Conservation (phyloP, 2,797 vertebrate genomes). For the Catostomus latipinnis region DNA sequence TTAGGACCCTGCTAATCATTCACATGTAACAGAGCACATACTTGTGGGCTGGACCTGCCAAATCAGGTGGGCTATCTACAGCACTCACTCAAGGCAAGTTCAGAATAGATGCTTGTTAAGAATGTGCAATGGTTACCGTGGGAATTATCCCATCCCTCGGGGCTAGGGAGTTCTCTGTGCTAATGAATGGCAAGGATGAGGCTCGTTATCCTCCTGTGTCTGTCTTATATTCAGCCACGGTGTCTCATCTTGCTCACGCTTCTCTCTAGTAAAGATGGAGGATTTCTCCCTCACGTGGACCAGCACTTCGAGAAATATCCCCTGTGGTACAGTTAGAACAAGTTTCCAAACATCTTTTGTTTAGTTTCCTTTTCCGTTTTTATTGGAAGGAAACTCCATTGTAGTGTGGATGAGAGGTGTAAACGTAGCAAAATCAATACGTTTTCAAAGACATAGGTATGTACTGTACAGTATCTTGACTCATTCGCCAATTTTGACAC, state of each 20-base stretch:
- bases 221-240: constrained; percentile 67
- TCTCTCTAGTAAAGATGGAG: constrained; percentile 54
- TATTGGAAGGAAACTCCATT: too few relatives aligned
- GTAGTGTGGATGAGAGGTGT: too few relatives aligned
- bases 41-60: constrained; percentile 70
- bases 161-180: constrained; percentile 73
- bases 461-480: too few relatives aligned
- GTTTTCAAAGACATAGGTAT: too few relatives aligned
- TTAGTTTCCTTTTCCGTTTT: too few relatives aligned
- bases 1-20: constrained; percentile 67
- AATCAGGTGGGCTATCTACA: constrained; percentile 70
- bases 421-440: too few relatives aligned
- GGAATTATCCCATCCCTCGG: constrained; percentile 71
- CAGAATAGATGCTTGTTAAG: constrained; percentile 77
- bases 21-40: constrained; percentile 67
- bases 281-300: constrained; percentile 32
- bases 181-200: constrained; percentile 79
- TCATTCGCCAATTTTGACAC: too few relatives aligned
- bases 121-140: constrained; percentile 75
- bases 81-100: constrained; percentile 69
- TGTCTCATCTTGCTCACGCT: constrained; percentile 51
- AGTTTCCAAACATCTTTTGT: too few relatives aligned
- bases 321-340: background rate
- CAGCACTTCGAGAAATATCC: constrained; percentile 24
- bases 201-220: constrained; percentile 72